Base-by-base conservation (phyloP, 2,888 invertebrate genomes). In the Andricus quercusramuli region DNA sequence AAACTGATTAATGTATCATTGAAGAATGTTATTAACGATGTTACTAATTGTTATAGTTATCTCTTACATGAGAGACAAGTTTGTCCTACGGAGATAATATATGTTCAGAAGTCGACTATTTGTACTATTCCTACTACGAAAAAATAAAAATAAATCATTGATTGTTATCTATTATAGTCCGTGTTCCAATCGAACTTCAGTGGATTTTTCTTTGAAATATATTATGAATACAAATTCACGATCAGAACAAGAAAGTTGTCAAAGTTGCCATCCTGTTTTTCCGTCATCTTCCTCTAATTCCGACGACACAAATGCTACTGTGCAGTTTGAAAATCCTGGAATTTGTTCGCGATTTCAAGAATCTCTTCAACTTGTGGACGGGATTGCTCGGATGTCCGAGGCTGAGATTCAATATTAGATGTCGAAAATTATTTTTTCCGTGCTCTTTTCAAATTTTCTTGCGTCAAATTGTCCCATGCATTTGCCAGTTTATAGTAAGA, bases 281-380 rank as follows among this genome's bases (percentile, higher is more conserved):
- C n/a, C n/a, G n/a, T n/a, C n/a, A 56, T n/a, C n/a, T 56, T 56
- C 56, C n/a, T 56, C 56, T 56, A 56, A 56, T n/a, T 5, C n/a
- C n/a, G 20, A 56, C 56, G 56, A 56, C n/a, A 56, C 56, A 56
- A 0, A 56, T 56, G n/a, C n/a, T 4, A 56, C n/a, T 56, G n/a
- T 56, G n/a, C 56, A 56, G 56, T n/a, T 56, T 56, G n/a, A n/a
- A 56, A 56, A n/a, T n/a, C 56, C 56, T 56, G n/a, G 20, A 56
- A 56, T 56, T 56, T n/a, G 56, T 56, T 56, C n/a, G 56, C 56
- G 15, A 44, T 44, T 44, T 44, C 44, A 15, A 15, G 15, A 44
- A 44, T 44, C 2, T 44, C 15, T 44, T 44, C 44, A 44, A 44
- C 44, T 15, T 44, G 44, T 44, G 8, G 44, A 44, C 44, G 44